Conservation (phyloP, 2,113 vertebrate genomes). For the Anolis sagrei region DNA sequence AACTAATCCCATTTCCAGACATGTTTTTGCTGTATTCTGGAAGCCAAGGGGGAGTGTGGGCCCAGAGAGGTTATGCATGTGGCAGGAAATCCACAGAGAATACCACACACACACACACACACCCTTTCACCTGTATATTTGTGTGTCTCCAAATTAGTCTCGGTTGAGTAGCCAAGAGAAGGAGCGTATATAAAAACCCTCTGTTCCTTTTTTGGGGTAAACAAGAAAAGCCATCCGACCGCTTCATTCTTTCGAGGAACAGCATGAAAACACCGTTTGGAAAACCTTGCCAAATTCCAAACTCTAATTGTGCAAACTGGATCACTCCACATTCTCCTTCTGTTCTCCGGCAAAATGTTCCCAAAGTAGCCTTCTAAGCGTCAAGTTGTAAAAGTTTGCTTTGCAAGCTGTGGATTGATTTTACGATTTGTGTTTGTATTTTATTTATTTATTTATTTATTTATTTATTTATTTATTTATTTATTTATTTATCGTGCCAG, state of each 20-base stretch:
- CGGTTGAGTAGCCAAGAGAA: not conserved
- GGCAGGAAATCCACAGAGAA: not conserved
- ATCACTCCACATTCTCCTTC: not conserved
- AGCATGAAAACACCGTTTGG: not conserved
- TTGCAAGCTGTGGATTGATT: too few species aligned
- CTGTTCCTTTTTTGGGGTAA: not conserved
- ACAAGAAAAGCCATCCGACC: not conserved
- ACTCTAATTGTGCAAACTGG: not conserved
- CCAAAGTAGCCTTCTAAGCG: not conserved
- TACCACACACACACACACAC: too few species aligned
- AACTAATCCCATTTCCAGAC: too few species aligned
- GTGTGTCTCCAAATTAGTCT: not conserved
- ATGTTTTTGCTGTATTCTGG: too few species aligned
- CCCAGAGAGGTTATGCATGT: not conserved
- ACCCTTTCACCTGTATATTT: too few species aligned
- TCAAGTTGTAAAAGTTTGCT: not conserved
- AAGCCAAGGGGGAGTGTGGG: not conserved
- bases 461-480: too few species aligned
- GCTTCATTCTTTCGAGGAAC: not conserved
- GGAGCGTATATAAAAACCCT: not conserved
- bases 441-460: too few species aligned
- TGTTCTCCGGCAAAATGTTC: not conserved
- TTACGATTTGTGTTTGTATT: too few species aligned
- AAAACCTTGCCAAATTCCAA: not conserved
- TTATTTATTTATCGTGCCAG: too few species aligned